Base-by-base conservation (phyloP, 2,797 vertebrate genomes). In the Enteromius afrohamiltoni region DNA sequence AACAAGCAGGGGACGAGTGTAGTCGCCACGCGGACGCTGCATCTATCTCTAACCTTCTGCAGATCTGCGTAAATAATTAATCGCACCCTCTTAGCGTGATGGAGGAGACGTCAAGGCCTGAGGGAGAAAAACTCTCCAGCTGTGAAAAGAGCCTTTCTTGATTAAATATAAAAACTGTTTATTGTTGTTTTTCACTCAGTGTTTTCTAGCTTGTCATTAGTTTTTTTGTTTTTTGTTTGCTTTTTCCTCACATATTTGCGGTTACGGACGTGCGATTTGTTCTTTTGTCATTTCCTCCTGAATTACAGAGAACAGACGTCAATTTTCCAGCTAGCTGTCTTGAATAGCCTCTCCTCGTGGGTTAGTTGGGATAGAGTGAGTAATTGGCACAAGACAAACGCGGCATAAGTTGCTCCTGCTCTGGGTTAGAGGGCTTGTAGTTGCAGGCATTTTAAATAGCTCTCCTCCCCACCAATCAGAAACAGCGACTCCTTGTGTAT, bases 81-180 rank as follows among this genome's bases (percentile, higher is more conserved):
- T 49, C 53, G 80, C 88, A 87, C 92, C 88, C 91, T 92, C 80
- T 92, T 86, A 88, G 87, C 42, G 85, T 92, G 93, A 92, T 92
- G 90, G 90, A 93, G 91, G 80, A 86, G 85, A 89, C 85, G 88
- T 86, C 80, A 34, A 87, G 82, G 85, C 85, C 80, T 37, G 68
- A 17, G 68, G 84, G 49, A 53, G 40, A 89, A 88, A 89, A 85
- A 90, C 92, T 84, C 91, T 93, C 88, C 45, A 83, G 87, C 85
- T 0, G 62, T 47, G 85, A 83, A 90, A 88, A 83, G 87, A 85
- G 83, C 75, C 87, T 79, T 78, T 51, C 70, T 80, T 86, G 90
- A 92, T 95, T 94, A 93, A 93, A 94, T 92, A 93, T 92, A 90
- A 91, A 95, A 91, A 91, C 81, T 87, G 89, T 92, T 93, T 92